Evolutionary conservation across 2,888 invertebrate species (phyloP), one percentile per base, ranked within the genome.

Genomic region (Cacoxenus indagator): DNA sequence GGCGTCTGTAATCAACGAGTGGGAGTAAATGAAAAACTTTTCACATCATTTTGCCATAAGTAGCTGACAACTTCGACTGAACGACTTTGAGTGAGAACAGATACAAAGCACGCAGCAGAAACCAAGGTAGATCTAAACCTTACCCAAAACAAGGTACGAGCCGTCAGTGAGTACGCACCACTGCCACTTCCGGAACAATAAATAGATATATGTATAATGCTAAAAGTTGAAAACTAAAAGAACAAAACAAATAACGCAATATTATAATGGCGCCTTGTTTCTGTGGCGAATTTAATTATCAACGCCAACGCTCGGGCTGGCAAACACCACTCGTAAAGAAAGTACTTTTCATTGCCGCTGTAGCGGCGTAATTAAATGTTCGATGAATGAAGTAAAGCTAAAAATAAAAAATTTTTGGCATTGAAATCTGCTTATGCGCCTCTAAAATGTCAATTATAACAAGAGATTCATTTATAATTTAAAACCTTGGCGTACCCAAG

Each of bases 391-490:
- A 37, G 37, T 37, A 19, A 6, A 51, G 17, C 51, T 51, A 51
- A 51, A 51, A 51, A 51, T 51, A 51, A 51, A 51, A n/a, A 43
- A 51, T 5, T 8, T 37, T 37, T 37, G 6, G 22, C 17, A 51
- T 22, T 51, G 9, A 51, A 48, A 51, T 51, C 51, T 51, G 17
- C 24, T 55, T 27, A 27, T 37, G 17, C 31, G 31, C 31, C 31
- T 31, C 17, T 29, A 9, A 66, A 67, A 54, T 65, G 67, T 67
- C 65, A 74, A 64, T 69, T 70, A 67, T 64, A 69, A 69, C 59
- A 55, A 68, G 37, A 37, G 72, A 74, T 67, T 81, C 78, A 78
- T 78, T 74, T 70, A 81, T 78, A 82, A 78, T 80, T 80, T 66
- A 75, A 71, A 65, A 54, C 66, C 37, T 26, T 43, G 26, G 45